Evolutionary conservation across 2,888 invertebrate genomes (phyloP), one percentile per base, ranked within the genome.

Genomic region (Elysia crispata): DNA sequence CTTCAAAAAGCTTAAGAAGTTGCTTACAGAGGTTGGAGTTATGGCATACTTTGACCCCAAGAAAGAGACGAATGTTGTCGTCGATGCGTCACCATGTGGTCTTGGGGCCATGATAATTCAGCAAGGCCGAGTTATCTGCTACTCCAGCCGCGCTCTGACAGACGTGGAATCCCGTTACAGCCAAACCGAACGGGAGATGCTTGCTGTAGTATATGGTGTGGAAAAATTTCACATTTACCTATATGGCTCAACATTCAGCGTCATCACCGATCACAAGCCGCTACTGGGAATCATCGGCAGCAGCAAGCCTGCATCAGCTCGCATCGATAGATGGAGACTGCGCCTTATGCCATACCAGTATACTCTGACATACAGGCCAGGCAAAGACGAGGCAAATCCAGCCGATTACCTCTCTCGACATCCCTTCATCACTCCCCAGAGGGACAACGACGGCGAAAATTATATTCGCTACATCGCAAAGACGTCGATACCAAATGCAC

Each of bases 241-340:
- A 8, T 84, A 83, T 76, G 89, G 89, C 41, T 77, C 60, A 18
- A 54, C 57, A 33, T 86, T 89, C 77, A 83, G 67, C 1, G 69
- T 89, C 1, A 50, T 85, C 66, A 86, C 86, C 13, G 87, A 86
- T 80, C 88, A 90, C 83, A 87, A 88, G 77, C 89, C 88, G 1
- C 81, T 90, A 28, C 77, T 83, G 28, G 77, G 83, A 23, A 85
- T 90, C 28, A 85, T 87, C 64, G 79, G 83, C 23, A 85, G 84
- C 50, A 83, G 80, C 31, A 87, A 85, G 76, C 86, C 85, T 20
- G 79, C 86, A 13, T 82, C 84, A 41, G 82, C 83, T 23, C 77
- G 82, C 49, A 83, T 86, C 13, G 85, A 83, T 49, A 72, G 83
- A 30, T 85, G 85, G 86, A 81, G 83, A 49, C 76, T 83, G 15